These are phyloP conservation scores for Symphodus melops DNA, from an alignment of 2,113 vertebrate genomes.

Conservation along the genomic window DNA sequence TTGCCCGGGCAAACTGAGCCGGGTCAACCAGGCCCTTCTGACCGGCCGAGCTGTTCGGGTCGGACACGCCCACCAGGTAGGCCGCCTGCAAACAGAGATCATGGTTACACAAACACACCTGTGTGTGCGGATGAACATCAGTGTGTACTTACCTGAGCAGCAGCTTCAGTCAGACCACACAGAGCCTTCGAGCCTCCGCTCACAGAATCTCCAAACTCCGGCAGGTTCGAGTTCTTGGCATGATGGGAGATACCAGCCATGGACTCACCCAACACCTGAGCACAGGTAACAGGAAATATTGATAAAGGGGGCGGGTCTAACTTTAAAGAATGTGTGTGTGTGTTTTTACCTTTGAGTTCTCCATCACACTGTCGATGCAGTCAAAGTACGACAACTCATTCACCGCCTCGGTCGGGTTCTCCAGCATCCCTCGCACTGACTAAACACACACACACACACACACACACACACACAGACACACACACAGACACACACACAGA, in stretches of 20 bases:
- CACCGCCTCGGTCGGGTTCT: conserved; percentile 94
- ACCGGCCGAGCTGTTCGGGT: conserved; percentile 94
- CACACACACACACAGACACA: neutral
- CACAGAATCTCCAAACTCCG: conserved; percentile 94
- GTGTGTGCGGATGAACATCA: neutral
- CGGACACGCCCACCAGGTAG: conserved; percentile 94
- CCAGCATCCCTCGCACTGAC: conserved; percentile 94
- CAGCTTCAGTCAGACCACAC: conserved; percentile 95
- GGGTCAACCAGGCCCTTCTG: conserved; percentile 97
- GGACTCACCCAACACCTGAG: conserved; percentile 94
- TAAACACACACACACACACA: conserved; percentile 63
- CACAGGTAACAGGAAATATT: neutral
- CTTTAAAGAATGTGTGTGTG: too few species aligned
- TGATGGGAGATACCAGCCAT: conserved; percentile 98
- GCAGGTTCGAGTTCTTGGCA: conserved; percentile 96
- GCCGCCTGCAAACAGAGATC: conserved; percentile 84
- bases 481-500: conserved; percentile 21
- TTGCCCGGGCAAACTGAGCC: conserved; percentile 95
- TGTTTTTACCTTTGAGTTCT: conserved; percentile 93
- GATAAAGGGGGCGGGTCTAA: too few species aligned
- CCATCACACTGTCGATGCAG: conserved; percentile 99
- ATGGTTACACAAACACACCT: neutral
- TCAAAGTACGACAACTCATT: conserved; percentile 96
- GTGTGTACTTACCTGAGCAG: conserved; percentile 88
- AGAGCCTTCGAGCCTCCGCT: conserved; percentile 94